Evolutionary conservation across 2,888 invertebrate genomes (phyloP).

Genomic region (Chymomyza caudatula): DNA sequence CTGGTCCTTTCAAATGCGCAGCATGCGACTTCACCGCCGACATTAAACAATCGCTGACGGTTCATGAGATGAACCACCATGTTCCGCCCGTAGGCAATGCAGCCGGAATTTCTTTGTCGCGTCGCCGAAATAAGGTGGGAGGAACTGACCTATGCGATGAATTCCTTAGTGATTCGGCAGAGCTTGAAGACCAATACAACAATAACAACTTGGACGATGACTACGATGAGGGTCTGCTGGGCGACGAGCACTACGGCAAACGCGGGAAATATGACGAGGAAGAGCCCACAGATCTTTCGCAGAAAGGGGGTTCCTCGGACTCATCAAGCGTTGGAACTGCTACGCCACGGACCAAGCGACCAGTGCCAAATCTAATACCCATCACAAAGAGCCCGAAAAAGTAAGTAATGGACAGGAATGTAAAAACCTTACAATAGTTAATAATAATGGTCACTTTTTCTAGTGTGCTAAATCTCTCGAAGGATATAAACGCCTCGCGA

Average conservation of each 20-base stretch:
- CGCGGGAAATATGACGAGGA: constrained; percentile 73
- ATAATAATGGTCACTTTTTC: not conserved
- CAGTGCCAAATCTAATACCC: constrained; percentile 88
- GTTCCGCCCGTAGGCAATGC: constrained; percentile 87
- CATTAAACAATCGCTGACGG: constrained; percentile 93
- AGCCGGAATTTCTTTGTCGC: constrained; percentile 79
- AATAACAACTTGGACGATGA: constrained; percentile 76
- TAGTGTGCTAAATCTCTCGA: constrained; percentile 76
- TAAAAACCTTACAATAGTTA: not conserved
- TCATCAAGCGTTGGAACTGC: constrained; percentile 74
- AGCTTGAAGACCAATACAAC: constrained; percentile 74
- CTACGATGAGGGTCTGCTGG: constrained; percentile 61
- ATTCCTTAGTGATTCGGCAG: constrained; percentile 75
- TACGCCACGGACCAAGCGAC: constrained; percentile 78
- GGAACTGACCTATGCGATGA: constrained; percentile 80
- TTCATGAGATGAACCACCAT: constrained; percentile 94
- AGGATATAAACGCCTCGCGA: constrained; percentile 72
- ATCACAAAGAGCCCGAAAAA: constrained; percentile 78
- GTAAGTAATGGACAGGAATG: constrained; percentile 42
- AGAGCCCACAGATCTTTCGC: constrained; percentile 77
- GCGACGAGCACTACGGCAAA: constrained; percentile 63
- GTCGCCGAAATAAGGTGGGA: constrained; percentile 87
- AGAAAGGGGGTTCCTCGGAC: constrained; percentile 76
- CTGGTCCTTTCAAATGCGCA: constrained; percentile 90
- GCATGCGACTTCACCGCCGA: constrained; percentile 94